A percentile compares a stretch with the other conserved stretches of the same genome.
Evolutionary conservation across 2,113 vertebrate genomes (phyloP).

Genomic region (Oreochromis niloticus): DNA sequence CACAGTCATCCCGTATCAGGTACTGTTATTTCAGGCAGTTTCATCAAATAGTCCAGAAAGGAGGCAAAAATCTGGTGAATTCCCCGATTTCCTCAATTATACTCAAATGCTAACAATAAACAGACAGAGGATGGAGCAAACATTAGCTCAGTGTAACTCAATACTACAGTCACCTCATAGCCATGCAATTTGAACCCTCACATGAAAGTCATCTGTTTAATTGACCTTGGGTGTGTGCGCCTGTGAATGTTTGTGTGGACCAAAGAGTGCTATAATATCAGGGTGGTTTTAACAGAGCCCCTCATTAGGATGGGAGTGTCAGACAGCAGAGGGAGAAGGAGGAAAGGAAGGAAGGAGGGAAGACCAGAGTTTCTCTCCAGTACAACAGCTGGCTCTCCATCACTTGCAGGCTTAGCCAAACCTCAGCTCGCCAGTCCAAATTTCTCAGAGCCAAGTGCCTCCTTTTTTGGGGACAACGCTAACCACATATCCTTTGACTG

Average conservation of each 20-base stretch:
- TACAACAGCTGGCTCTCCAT: constrained; percentile 47
- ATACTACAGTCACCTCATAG: constrained; percentile 11
- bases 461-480: neutral
- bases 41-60: neutral
- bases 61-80: neutral
- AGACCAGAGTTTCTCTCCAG: constrained; percentile 26
- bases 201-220: constrained; percentile 64
- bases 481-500: constrained; percentile 11
- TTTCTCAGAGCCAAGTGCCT: constrained; percentile 26
- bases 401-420: constrained; percentile 22
- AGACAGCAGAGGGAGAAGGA: constrained; percentile 18
- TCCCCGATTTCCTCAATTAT: neutral
- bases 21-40: neutral
- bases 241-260: constrained; percentile 23
- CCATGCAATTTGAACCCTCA: constrained; percentile 42
- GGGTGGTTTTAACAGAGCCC: constrained; percentile 54
- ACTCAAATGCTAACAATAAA: neutral
- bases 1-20: neutral
- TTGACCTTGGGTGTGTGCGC: constrained; percentile 58
- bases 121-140: neutral
- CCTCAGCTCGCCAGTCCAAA: constrained; percentile 34
- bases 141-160: constrained; percentile 17
- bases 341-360: neutral
- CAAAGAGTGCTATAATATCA: constrained; percentile 32
- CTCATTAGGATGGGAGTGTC: constrained; percentile 60